Conservation (phyloP, 2,797 vertebrate genomes). For the Syncerus caffer region DNA sequence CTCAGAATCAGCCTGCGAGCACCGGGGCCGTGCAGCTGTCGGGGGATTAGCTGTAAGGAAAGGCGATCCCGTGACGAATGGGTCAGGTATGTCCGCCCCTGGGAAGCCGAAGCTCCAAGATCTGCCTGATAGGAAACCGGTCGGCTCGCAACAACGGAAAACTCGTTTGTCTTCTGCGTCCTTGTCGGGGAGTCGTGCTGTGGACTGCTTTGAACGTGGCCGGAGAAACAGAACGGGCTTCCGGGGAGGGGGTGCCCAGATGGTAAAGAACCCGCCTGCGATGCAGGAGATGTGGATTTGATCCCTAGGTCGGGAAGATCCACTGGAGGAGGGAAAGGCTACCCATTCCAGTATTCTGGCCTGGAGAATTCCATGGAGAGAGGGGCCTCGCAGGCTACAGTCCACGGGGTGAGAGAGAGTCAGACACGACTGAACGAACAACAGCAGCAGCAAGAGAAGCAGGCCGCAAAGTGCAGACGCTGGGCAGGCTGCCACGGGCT, state of each 20-base stretch:
- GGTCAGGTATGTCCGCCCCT: background rate
- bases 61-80: slow-evolving; percentile 9
- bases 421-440: background rate
- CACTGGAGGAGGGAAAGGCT: background rate
- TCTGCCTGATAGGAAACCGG: background rate
- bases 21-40: background rate
- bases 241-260: background rate
- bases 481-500: accelerated
- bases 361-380: background rate
- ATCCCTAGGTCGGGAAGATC: background rate
- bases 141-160: background rate
- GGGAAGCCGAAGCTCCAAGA: background rate
- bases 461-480: too few species aligned
- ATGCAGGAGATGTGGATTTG: background rate
- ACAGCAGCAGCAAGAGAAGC: background rate
- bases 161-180: background rate
- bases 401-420: background rate
- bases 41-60: slow-evolving; percentile 45
- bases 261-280: background rate
- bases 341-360: background rate
- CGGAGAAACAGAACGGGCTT: background rate
- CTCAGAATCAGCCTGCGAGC: background rate
- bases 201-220: background rate
- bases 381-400: background rate
- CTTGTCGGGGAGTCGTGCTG: background rate